Evolutionary conservation across 2,113 vertebrate species (phyloP), one percentile per base, ranked within the genome.

Genomic region (Corythoichthys haematopterus): DNA sequence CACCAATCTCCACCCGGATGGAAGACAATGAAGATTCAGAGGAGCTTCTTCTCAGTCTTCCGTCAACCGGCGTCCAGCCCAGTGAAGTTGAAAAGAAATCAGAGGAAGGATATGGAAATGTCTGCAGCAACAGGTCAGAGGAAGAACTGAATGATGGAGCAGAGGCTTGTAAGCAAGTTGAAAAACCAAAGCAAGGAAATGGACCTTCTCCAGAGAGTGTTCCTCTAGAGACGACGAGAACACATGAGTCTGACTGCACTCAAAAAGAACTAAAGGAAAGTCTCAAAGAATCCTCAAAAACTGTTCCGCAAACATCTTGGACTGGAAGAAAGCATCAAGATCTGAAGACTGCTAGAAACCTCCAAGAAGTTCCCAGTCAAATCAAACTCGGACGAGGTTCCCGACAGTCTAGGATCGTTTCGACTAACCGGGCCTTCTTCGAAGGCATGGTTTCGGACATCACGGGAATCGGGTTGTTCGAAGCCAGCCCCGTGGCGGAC

Each of bases 401-500:
- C 14, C 84, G 70, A 10, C 86, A 84, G 40, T 82, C 81, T 53
- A 84, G 74, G 67, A 70, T 83, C 3, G 83, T 78, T 15, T 57
- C 69, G 0, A 68, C 85, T 0, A 86, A 80, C 63, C 72, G 67
- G 36, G 82, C 74, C 2, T 67, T 83, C 64, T 89, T 80, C 16
- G 86, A 88, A 56, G 75, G 72, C 61, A 66, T 70, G 81, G 76
- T 71, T 0, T 78, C 81, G 0, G 86, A 87, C 10, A 81, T 91
- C 1, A 73, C 82, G 0, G 84, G 82, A 7, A 81, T 92, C 1
- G 75, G 84, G 7, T 70, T 93, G 6, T 93, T 91, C 16, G 91
- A 91, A 53, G 81, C 68, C 4, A 74, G 69, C 20, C 84, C 88
- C 1, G 82, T 66, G 8, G 84, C 80, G 2, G 88, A 90, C 50